Evolutionary conservation across 2,888 invertebrate genomes (phyloP), one percentile per base, ranked within the genome.

Genomic region (Hypena proboscidalis): DNA sequence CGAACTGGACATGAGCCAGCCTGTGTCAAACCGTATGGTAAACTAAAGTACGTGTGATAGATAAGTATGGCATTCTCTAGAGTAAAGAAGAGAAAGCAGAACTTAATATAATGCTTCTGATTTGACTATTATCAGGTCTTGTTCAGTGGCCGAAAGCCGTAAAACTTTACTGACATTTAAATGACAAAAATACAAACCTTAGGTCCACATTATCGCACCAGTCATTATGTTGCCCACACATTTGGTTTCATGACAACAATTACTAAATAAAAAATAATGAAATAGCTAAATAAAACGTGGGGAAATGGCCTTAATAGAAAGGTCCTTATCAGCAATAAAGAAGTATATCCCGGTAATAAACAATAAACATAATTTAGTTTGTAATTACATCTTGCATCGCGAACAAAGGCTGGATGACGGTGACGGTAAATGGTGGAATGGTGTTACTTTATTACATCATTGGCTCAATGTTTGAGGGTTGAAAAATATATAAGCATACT

Each of bases 371-470:
- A 49, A 41, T 44, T 63, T 32, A 36, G 30, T 58, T 48, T 54
- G 43, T 60, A 70, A 69, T 69, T 67, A 66, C 57, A 52, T 57
- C 58, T 65, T 42, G 36, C 7, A 55, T 36, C 56, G 56, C 58
- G 30, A 65, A 52, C 44, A 43, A 33, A 37, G 14, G 26, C 22
- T 40, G 45, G 50, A 61, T 61, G 64, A 38, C 36, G 25, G 31
- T 43, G 26, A 22, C 7, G 5, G 21, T 10, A 14, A 8, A 22
- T 11, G 22, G 9, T 4, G 2, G 5, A 20, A 22, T 14, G 1
- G n/a, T n/a, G n/a, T n/a, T n/a, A n/a, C n/a, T n/a, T n/a, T n/a
- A n/a, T n/a, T n/a, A n/a, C n/a, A n/a, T n/a, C n/a, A n/a, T n/a
- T n/a, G n/a, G n/a, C n/a, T n/a, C n/a, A n/a, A n/a, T n/a, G n/a